These are phyloP conservation scores for Cyanoramphus novaezelandiae DNA, from an alignment of 2,113 vertebrate species.

Conservation along the genomic window DNA sequence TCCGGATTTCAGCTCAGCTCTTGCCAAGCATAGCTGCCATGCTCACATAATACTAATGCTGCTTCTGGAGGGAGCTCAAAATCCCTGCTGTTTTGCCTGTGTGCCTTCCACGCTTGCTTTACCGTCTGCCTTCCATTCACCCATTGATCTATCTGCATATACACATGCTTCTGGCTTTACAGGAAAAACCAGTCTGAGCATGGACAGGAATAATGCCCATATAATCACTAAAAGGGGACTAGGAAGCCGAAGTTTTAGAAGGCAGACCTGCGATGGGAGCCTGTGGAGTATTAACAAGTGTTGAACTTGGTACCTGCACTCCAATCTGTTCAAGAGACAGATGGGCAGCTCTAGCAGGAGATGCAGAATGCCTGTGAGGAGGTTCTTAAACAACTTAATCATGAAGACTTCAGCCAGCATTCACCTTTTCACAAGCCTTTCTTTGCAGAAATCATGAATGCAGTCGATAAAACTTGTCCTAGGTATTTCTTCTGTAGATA, in stretches of 20 bases:
- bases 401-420: background rate
- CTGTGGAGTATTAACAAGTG: accelerated
- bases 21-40: background rate
- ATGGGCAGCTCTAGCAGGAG: background rate
- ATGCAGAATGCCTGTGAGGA: background rate
- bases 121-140: background rate
- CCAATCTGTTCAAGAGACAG: background rate
- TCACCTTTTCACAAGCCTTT: background rate
- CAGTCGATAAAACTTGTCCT: background rate
- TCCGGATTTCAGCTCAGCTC: background rate
- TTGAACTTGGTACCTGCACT: background rate
- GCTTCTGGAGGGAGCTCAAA: background rate
- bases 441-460: background rate
- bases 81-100: background rate
- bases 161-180: background rate
- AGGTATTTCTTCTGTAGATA: background rate
- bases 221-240: background rate
- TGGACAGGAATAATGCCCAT: background rate
- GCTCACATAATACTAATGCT: background rate
- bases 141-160: background rate
- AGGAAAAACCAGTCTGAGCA: background rate
- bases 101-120: background rate
- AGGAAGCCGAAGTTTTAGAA: background rate
- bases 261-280: background rate
- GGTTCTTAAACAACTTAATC: background rate